These are phyloP conservation scores for Tenthredo amoena DNA, from an alignment of 2,888 invertebrate genomes.

Conservation along the genomic window DNA sequence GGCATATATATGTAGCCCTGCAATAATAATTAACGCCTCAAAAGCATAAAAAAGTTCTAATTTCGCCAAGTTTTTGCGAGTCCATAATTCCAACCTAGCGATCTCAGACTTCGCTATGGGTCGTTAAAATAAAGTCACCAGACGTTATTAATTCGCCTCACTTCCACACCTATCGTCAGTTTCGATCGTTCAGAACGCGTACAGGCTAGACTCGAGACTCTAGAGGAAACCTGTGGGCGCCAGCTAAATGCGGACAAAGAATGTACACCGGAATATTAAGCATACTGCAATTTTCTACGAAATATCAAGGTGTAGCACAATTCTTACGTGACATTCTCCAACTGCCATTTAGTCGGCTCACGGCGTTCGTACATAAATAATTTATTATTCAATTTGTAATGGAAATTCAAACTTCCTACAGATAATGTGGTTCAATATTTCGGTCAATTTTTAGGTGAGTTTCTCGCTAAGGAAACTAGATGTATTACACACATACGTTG, in stretches of 20 bases:
- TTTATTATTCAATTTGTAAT: background rate
- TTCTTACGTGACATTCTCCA: background rate
- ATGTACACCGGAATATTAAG: conserved; percentile 1
- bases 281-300: background rate
- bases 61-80: background rate
- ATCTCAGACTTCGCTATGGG: background rate
- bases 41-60: background rate
- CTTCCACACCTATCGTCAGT: conserved; percentile 21
- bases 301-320: background rate
- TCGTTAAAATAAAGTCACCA: conserved; percentile 6
- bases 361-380: background rate
- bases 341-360: background rate
- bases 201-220: background rate
- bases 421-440: background rate
- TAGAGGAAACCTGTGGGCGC: background rate
- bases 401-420: background rate
- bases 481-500: background rate
- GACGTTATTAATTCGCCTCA: conserved; percentile 12
- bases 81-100: conserved; percentile 7
- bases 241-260: background rate
- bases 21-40: background rate
- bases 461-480: background rate
- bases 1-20: background rate
- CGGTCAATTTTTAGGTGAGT: background rate
- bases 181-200: background rate